These are phyloP conservation scores for Drosophila paramelanica DNA, from an alignment of 2,888 invertebrate species.

Conservation along the genomic window DNA sequence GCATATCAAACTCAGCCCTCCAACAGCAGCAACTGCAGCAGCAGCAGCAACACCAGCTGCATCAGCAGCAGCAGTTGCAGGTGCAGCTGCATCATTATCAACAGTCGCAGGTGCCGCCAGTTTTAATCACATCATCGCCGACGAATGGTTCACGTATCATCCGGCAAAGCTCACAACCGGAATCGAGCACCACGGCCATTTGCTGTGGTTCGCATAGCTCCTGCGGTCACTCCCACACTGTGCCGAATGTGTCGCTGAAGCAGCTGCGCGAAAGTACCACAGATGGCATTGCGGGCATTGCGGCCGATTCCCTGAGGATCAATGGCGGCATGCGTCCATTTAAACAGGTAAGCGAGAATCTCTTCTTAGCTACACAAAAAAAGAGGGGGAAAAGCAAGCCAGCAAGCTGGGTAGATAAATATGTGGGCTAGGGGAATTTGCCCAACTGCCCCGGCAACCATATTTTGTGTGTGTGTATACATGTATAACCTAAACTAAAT, in stretches of 20 bases:
- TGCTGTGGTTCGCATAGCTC: conserved; percentile 87
- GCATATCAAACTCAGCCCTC: conserved; percentile 73
- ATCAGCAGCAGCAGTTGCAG: conserved; percentile 84
- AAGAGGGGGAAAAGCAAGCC: neutral
- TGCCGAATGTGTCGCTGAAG: conserved; percentile 93
- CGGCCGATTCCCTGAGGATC: conserved; percentile 97
- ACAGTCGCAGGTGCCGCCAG: conserved; percentile 87
- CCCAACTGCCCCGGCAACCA: too few relatives aligned
- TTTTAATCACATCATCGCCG: conserved; percentile 89
- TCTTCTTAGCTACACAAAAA: neutral
- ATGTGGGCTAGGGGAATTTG: conserved; percentile 7
- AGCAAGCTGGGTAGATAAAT: neutral
- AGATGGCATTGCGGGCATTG: conserved; percentile 97
- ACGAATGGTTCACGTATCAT: conserved; percentile 91
- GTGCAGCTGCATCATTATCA: conserved; percentile 51
- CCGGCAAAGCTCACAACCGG: conserved; percentile 87
- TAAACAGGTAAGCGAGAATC: conserved; percentile 91
- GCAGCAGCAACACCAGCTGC: conserved; percentile 84
- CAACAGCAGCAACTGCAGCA: conserved; percentile 79
- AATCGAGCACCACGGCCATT: conserved; percentile 83
- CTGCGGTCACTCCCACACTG: conserved; percentile 88
- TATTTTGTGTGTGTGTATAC: conserved; percentile 4
- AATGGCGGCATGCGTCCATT: conserved; percentile 98
- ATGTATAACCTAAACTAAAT: conserved; percentile 25
- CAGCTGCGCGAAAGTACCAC: conserved; percentile 92